Percentiles rank a stretch among this genome's conserved stretches.
Evolutionary conservation across 2,888 invertebrate species (phyloP).

Genomic region (Dolichopus griseipennis): DNA sequence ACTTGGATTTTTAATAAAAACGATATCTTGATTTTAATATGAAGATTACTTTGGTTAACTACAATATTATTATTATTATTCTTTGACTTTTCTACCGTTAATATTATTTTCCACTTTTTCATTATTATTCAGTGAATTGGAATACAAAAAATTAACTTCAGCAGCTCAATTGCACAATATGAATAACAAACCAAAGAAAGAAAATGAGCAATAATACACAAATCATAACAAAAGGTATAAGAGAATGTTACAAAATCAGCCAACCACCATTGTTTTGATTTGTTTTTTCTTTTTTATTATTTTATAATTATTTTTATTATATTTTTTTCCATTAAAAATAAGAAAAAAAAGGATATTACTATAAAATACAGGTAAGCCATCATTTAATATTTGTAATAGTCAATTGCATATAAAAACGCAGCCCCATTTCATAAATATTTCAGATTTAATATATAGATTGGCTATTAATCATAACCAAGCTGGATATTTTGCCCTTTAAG

Average conservation of each 20-base stretch:
- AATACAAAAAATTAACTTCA: background rate
- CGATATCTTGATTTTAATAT: conserved; percentile 1
- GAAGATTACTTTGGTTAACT: too few relatives aligned
- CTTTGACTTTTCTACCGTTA: background rate
- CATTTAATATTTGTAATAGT: background rate
- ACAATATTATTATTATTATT: too few relatives aligned
- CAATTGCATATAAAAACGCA: background rate
- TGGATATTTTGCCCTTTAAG: background rate
- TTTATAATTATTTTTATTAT: background rate
- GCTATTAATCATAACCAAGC: background rate
- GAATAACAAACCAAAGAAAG: background rate
- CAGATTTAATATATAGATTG: background rate
- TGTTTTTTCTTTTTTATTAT: too few relatives aligned
- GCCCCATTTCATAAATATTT: background rate
- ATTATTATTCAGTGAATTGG: background rate
- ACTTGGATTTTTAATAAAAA: too few relatives aligned
- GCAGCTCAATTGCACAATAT: background rate
- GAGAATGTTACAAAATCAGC: too few relatives aligned
- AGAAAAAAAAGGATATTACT: background rate
- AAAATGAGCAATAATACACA: background rate
- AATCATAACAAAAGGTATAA: too few relatives aligned
- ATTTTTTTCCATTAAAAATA: background rate
- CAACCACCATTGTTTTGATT: too few relatives aligned
- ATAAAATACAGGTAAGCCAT: background rate
- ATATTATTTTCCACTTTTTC: background rate